Conservation (phyloP, 2,888 invertebrate genomes). For the Brassicogethes aeneus region DNA sequence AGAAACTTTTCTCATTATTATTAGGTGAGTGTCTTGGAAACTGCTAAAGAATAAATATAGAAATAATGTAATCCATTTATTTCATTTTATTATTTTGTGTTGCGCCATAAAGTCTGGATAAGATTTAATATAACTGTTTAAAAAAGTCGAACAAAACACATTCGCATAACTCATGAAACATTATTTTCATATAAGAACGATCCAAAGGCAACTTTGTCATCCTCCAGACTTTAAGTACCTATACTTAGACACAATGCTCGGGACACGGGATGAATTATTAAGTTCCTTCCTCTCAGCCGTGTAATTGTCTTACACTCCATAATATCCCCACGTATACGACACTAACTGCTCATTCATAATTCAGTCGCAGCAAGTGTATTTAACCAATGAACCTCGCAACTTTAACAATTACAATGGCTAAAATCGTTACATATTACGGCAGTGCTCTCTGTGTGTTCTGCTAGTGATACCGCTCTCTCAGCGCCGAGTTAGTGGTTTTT, state of each 20-base stretch:
- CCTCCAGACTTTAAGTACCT: conserved; percentile 32
- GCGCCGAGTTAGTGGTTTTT: too few relatives aligned
- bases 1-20: too few relatives aligned
- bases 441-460: too few relatives aligned
- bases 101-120: background rate
- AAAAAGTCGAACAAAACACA: background rate
- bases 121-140: background rate
- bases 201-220: conserved; percentile 28
- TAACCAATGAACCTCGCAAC: conserved; percentile 23
- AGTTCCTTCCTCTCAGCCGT: conserved; percentile 38
- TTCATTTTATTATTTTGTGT: background rate
- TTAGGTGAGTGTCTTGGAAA: too few relatives aligned
- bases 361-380: conserved; percentile 31
- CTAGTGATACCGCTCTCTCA: too few relatives aligned
- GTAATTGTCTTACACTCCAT: conserved; percentile 39
- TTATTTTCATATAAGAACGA: conserved; percentile 21
- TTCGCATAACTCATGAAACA: conserved; percentile 9
- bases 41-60: too few relatives aligned
- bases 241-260: conserved; percentile 36
- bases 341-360: conserved; percentile 37
- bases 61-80: too few relatives aligned
- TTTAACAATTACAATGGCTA: background rate
- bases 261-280: conserved; percentile 38
- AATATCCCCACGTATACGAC: conserved; percentile 34
- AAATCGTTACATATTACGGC: background rate